These are phyloP conservation scores for Herpetotheres cachinnans DNA, from an alignment of 2,113 vertebrate genomes.

Conservation along the genomic window DNA sequence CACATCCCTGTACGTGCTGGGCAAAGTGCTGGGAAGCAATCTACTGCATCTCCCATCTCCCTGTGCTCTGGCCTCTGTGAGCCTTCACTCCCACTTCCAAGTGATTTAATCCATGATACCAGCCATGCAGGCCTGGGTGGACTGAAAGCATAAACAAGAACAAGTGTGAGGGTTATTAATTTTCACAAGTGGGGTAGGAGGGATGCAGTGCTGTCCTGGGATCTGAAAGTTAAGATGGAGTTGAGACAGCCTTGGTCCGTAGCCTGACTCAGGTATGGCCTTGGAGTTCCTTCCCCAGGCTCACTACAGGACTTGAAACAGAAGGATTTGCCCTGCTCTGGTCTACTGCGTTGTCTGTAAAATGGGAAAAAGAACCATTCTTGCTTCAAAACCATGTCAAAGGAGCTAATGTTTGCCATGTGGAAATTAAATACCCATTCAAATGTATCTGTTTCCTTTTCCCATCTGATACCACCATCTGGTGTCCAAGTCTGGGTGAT, in stretches of 20 bases:
- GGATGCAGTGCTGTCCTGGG: background rate
- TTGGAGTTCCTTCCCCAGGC: background rate
- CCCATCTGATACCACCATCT: background rate
- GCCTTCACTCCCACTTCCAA: background rate
- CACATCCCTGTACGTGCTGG: accelerated
- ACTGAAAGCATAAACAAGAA: background rate
- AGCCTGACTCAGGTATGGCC: background rate
- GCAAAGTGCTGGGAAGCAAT: background rate
- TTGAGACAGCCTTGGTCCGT: background rate
- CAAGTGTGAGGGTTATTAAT: too few species aligned
- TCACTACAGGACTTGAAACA: background rate
- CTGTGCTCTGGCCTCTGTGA: background rate
- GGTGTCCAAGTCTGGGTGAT: background rate
- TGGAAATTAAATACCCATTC: background rate
- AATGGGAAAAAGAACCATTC: background rate
- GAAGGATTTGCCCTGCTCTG: background rate
- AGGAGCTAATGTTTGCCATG: background rate
- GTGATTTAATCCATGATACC: background rate
- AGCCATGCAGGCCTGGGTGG: background rate
- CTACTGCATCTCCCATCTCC: background rate
- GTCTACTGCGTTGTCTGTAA: background rate
- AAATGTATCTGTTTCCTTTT: background rate
- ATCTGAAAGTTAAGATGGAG: background rate
- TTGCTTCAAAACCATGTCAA: background rate
- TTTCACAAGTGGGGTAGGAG: background rate